Percentiles rank a stretch among this genome's conserved stretches.
Conservation (phyloP, 2,797 vertebrate species). For the Myripristis jacobus region DNA sequence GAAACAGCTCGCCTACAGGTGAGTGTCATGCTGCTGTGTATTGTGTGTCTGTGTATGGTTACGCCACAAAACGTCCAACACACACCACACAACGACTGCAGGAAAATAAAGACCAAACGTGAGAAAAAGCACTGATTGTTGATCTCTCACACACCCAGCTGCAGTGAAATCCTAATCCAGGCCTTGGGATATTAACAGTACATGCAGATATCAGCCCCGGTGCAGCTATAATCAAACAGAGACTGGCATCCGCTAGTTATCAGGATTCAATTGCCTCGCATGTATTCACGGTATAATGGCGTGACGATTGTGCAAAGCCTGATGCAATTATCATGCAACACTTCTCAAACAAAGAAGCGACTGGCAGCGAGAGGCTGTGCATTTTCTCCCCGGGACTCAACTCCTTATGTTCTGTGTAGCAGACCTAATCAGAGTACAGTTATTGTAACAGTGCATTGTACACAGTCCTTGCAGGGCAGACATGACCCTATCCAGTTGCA, state of each 20-base stretch:
- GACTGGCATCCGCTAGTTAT: not conserved
- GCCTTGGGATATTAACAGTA: conserved; percentile 18
- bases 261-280: conserved; percentile 10
- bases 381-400: conserved; percentile 7
- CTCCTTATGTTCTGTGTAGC: conserved; percentile 28
- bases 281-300: conserved; percentile 31
- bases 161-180: conserved; percentile 2
- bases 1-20: not conserved
- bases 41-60: not conserved
- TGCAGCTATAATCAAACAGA: conserved; percentile 37
- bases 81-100: not conserved
- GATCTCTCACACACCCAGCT: conserved; percentile 6
- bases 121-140: not conserved
- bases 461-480: conserved; percentile 20
- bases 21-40: not conserved
- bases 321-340: conserved; percentile 54
- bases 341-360: conserved; percentile 36
- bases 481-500: not conserved
- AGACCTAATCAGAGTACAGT: conserved; percentile 17
- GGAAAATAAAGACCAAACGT: conserved; percentile 13
- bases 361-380: conserved; percentile 4
- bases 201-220: conserved; percentile 20
- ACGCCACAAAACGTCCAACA: conserved; percentile 2
- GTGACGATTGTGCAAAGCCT: conserved; percentile 39
- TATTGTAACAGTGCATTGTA: not conserved